Conservation (phyloP, 2,888 invertebrate species). For the Cataglyphis altisquamis region DNA sequence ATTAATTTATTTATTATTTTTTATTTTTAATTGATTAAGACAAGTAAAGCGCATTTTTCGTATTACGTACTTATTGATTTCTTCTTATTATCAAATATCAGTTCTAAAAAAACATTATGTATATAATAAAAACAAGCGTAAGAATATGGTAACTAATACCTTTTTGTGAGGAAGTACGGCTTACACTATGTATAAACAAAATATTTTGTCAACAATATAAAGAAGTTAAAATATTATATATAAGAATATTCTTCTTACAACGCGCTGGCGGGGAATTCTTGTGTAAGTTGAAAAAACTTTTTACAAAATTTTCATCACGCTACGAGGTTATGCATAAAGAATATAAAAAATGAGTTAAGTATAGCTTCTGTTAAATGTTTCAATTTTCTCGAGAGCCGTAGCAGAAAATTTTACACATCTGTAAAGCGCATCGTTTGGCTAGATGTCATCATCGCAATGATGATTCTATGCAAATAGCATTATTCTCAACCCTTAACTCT, state of each 20-base stretch:
- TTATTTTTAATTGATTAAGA: not conserved
- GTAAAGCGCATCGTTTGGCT: not conserved
- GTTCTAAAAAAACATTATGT: not conserved
- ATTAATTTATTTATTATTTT: not conserved
- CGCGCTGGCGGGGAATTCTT: not conserved
- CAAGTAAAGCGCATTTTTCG: not conserved
- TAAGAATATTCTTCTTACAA: not conserved
- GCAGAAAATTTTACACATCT: not conserved
- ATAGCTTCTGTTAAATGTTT: slow-evolving; percentile 24
- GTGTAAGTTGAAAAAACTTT: slow-evolving; percentile 1
- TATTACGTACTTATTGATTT: not conserved
- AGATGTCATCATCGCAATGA: not conserved
- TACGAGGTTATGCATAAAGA: not conserved
- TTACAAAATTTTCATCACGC: not conserved
- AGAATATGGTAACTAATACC: not conserved
- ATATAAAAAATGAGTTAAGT: slow-evolving; percentile 9
- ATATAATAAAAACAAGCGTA: not conserved
- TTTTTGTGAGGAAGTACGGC: not conserved
- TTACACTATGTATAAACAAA: not conserved
- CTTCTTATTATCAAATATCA: not conserved
- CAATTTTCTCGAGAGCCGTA: not conserved
- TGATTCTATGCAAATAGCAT: not conserved
- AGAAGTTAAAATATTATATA: slow-evolving; percentile 27
- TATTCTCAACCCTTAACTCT: not conserved
- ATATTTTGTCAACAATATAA: slow-evolving; percentile 3